Conservation (phyloP, 2,888 invertebrate genomes). For the Willowsia nigromaculata region DNA sequence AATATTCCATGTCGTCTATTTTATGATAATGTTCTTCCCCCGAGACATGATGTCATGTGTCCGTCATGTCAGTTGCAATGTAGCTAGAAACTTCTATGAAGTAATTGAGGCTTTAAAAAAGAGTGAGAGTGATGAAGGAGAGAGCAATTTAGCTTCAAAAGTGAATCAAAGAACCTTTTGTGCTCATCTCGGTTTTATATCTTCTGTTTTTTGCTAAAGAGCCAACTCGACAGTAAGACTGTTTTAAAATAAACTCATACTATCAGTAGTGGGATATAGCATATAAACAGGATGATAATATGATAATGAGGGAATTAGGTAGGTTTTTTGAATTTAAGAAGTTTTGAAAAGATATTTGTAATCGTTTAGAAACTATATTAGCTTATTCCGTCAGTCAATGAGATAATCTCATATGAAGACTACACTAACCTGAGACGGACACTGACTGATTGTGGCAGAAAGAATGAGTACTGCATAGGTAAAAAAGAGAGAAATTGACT, state of each 20-base stretch:
- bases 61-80: constrained; percentile 11
- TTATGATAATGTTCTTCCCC: constrained; percentile 17
- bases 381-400: neutral
- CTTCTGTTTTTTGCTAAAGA: neutral
- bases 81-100: neutral
- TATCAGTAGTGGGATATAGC: neutral
- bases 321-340: neutral
- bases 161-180: constrained; percentile 15
- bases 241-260: neutral
- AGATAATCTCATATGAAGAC: neutral
- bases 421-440: neutral
- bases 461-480: neutral
- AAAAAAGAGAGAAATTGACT: neutral
- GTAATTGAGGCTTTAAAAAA: neutral
- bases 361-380: neutral
- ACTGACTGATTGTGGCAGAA: constrained; percentile 11
- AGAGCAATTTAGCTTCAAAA: constrained; percentile 2
- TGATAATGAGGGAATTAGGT: constrained; percentile 20
- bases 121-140: neutral
- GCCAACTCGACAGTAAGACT: constrained; percentile 4
- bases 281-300: constrained; percentile 13
- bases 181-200: neutral
- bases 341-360: neutral
- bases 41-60: constrained; percentile 43
- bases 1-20: constrained; percentile 25